Evolutionary conservation across 2,888 invertebrate genomes (phyloP), one percentile per base, ranked within the genome.

Genomic region (Bibio marci): DNA sequence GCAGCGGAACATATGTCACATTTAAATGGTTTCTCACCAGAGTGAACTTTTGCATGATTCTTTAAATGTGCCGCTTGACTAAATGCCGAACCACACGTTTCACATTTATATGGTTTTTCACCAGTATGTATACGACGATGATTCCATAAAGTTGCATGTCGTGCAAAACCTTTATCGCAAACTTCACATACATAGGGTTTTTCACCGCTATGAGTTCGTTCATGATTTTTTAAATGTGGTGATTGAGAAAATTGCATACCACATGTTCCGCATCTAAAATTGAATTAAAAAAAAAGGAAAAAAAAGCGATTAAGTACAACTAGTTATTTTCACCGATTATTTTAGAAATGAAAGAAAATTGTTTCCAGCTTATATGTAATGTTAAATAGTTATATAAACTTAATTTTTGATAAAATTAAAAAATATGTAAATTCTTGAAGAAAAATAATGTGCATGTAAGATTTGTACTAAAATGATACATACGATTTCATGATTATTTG

Each of bases 181-280:
- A 86, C 74, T 59, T 86, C 86, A 58, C 86, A 87, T 43, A 86
- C 83, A 57, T 86, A 86, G 1, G 86, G 86, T 45, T 85, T 73
- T 53, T 86, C 86, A 3, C 86, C 86, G 26, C 83, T 83, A 58
- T 87, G 86, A 41, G 86, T 86, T 52, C 86, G 70, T 59, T 87
- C 86, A 54, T 86, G 86, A 58, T 86, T 87, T 54, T 86, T 86
- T 39, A 87, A 65, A 67, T 87, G 86, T 2, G 86, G 86, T 40
- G 82, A 82, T 53, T 87, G 86, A 6, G 85, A 85, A 58, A 87
- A 86, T 57, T 85, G 85, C 86, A 86, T 86, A 35, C 86, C 86
- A 57, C 86, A 87, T 18, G 85, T 83, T 54, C 74, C 77, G 62
- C 86, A 87, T 59, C 80, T 80, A 54, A 50, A 52, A 52, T 46